A percentile compares a stretch with the other conserved stretches of the same genome.
Conservation (phyloP, 2,113 vertebrate species). For the Cyprinodon brontotheroides region DNA sequence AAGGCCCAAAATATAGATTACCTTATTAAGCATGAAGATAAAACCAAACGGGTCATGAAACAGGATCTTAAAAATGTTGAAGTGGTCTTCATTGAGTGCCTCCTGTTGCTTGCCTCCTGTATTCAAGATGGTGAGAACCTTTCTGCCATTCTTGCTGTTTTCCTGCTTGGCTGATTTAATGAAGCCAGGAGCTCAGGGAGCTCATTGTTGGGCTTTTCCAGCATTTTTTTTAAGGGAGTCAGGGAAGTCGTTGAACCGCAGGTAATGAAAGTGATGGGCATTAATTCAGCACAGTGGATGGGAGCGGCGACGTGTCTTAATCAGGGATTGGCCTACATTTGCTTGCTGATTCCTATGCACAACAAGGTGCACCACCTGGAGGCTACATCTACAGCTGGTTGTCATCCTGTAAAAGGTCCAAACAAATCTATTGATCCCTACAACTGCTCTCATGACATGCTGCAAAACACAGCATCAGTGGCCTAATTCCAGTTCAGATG, state of each 20-base stretch:
- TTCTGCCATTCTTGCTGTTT: slow-evolving; percentile 25
- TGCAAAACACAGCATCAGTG: slow-evolving; percentile 11
- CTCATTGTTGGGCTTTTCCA: slow-evolving; percentile 8
- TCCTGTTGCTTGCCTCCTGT: background rate
- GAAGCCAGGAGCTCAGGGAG: background rate
- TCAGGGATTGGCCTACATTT: slow-evolving; percentile 76
- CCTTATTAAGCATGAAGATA: background rate
- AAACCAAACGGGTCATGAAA: background rate
- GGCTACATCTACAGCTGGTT: slow-evolving; percentile 23
- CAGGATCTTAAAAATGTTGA: background rate
- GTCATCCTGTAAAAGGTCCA: slow-evolving; percentile 21
- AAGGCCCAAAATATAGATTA: too few relatives aligned
- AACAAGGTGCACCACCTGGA: slow-evolving; percentile 66
- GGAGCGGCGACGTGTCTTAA: slow-evolving; percentile 56
- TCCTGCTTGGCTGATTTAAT: slow-evolving; percentile 40
- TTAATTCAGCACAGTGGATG: slow-evolving; percentile 54
- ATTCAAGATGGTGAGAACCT: background rate
- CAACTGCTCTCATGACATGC: slow-evolving; percentile 9
- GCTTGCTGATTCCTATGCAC: slow-evolving; percentile 19
- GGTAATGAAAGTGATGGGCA: slow-evolving; percentile 70
- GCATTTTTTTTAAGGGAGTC: slow-evolving; percentile 34
- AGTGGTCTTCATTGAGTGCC: background rate
- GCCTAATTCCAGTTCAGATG: slow-evolving; percentile 41
- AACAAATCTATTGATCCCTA: slow-evolving; percentile 37
- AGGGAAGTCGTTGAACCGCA: slow-evolving; percentile 30